Evolutionary conservation across 35 echinoderm and acorn worm genomes (phyloP).

Genomic region (Hemicentrotus pulcherrimus): DNA sequence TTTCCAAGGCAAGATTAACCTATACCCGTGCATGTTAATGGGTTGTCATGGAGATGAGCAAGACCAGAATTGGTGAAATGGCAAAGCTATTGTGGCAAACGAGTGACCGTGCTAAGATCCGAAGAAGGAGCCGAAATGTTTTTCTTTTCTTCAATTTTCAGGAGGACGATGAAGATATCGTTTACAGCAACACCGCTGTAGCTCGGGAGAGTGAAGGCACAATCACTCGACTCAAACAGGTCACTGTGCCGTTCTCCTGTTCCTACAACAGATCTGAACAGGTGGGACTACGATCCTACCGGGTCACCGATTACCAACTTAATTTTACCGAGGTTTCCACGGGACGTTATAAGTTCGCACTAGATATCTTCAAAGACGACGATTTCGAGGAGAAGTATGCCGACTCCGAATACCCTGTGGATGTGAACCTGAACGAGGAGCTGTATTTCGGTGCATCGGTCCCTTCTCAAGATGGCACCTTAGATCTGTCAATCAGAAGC

Average conservation of each 20-base stretch:
- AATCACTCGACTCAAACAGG: not conserved
- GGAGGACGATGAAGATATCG: not conserved
- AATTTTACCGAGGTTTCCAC: not conserved
- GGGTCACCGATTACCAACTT: not conserved
- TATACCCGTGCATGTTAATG: no score
- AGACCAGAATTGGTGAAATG: no score
- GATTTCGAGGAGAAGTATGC: slow-evolving; percentile 9
- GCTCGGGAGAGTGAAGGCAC: not conserved
- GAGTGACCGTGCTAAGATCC: no score
- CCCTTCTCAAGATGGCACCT: not conserved
- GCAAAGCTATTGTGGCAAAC: no score
- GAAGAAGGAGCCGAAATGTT: no score
- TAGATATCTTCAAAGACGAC: not conserved
- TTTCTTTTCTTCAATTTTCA: not conserved
- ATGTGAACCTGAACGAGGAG: not conserved
- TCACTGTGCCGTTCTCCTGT: not conserved
- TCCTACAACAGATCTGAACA: slow-evolving; percentile 15
- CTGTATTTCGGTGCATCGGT: slow-evolving; percentile 25
- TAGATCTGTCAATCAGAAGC: not conserved
- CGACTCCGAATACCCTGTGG: not conserved
- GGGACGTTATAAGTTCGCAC: not conserved
- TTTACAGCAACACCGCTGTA: slow-evolving; percentile 5
- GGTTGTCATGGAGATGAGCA: no score
- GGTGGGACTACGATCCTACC: slow-evolving; percentile 12
- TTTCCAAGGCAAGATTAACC: no score